Base-by-base conservation (phyloP, 2,113 vertebrate genomes). In the Pteronura brasiliensis region DNA sequence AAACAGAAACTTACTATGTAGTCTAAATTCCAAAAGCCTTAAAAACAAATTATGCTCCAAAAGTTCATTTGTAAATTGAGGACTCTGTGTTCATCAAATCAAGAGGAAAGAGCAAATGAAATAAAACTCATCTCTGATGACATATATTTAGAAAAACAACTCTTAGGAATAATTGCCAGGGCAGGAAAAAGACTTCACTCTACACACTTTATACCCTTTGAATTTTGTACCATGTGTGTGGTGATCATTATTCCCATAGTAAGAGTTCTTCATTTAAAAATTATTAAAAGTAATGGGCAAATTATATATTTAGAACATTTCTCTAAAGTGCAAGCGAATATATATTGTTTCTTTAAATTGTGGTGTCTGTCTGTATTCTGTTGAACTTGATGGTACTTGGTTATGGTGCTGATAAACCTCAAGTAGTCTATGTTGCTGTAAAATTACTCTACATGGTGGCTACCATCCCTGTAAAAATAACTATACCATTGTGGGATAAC, bases 41-140 rank as follows among this genome's bases (percentile, higher is more conserved):
- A 17, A 67, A 83, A 85, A 29, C 44, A 67, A 79, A 87, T 67
- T 72, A 57, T 59, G 9, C 4, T 90, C 67, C 34, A 52, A 80
- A 71, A 77, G 18, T 93, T 91, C 79, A 86, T 90, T 84, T 93
- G 94, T 92, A 97, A 95, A 96, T 61, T 59, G 59, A 81, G 52
- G 87, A 39, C 77, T 90, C 95, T 36, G 44, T 84, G 42, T 79
- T 95, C 77, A 93, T 95, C 72, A 89, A 77, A 96, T 95, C 77
- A 95, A 74, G 72, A 88, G 21, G 72, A 94, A 97, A 82, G 65
- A 49, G 27, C 49, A 95, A 36, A 39, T 88, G 92, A 93, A 88
- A 95, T 71, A 91, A 96, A 98, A 88, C 36, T 44, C 49, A 77
- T 47, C 42, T 95, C 87, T 95, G 87, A 89, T 86, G 29, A 91